Evolutionary conservation across 2,888 invertebrate genomes (phyloP).

Genomic region (Oligia fasciuncula): DNA sequence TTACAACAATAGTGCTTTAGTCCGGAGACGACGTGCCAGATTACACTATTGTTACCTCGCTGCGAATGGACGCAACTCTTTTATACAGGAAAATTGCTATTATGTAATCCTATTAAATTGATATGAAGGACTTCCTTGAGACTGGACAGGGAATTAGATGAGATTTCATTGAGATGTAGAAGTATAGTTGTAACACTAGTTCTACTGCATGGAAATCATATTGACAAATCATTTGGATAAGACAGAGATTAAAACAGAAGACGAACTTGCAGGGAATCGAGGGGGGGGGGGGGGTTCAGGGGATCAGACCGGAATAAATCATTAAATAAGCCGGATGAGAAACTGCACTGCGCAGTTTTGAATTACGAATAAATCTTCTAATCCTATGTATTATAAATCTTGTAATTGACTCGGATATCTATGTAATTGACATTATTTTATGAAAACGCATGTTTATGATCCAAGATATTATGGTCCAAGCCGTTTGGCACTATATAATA

Average conservation of each 20-base stretch:
- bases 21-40: constrained; percentile 42
- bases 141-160: constrained; percentile 28
- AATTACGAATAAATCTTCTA: background rate
- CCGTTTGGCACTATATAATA: background rate
- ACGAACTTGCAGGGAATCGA: too few relatives aligned
- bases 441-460: background rate
- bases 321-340: background rate
- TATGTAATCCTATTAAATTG: constrained; percentile 62
- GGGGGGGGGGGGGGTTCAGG: too few relatives aligned
- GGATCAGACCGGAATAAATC: too few relatives aligned
- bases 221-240: too few relatives aligned
- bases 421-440: background rate
- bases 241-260: too few relatives aligned
- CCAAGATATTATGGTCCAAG: background rate
- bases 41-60: constrained; percentile 62
- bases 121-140: constrained; percentile 35
- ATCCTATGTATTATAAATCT: background rate
- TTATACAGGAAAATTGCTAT: constrained; percentile 63
- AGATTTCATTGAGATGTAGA: constrained; percentile 9
- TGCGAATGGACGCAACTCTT: constrained; percentile 57
- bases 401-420: too few relatives aligned
- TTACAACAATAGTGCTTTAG: constrained; percentile 49
- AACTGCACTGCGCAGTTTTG: background rate
- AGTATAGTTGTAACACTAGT: background rate
- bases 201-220: background rate